Evolutionary conservation across 2,113 vertebrate genomes (phyloP).

Genomic region (Hiodon tergisus): DNA sequence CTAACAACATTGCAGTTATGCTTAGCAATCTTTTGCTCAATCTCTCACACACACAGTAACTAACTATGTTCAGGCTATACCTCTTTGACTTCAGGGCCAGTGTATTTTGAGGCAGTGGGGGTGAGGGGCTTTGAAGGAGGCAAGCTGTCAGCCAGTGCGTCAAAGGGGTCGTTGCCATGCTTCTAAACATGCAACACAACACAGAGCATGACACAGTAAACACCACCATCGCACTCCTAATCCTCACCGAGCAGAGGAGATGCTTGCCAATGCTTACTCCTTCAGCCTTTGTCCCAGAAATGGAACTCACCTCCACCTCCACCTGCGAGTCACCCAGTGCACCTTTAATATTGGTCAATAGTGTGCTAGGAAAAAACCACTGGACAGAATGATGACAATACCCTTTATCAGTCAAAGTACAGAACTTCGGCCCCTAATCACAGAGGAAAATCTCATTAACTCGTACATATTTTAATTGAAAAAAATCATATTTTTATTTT

Average conservation of each 20-base stretch:
- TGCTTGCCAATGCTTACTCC: conserved; percentile 41
- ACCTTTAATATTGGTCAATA: not conserved
- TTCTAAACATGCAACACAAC: conserved; percentile 44
- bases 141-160: conserved; percentile 53
- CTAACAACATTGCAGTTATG: too few relatives aligned
- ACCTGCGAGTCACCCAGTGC: conserved; percentile 47
- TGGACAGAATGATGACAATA: too few relatives aligned
- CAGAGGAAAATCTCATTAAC: too few relatives aligned
- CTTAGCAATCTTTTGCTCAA: not conserved
- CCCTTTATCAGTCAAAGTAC: too few relatives aligned
- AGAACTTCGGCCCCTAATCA: too few relatives aligned
- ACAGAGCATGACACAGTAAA: conserved; percentile 33
- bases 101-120: conserved; percentile 41
- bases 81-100: conserved; percentile 59
- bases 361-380: too few relatives aligned
- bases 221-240: conserved; percentile 17
- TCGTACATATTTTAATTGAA: too few relatives aligned
- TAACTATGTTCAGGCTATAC: conserved; percentile 34
- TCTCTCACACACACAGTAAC: conserved; percentile 10
- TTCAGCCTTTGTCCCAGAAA: conserved; percentile 34
- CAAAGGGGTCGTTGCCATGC: conserved; percentile 49
- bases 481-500: too few relatives aligned
- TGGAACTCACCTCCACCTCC: conserved; percentile 47
- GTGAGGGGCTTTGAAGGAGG: conserved; percentile 37
- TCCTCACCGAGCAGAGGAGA: not conserved